Evolutionary conservation across 2,888 invertebrate genomes (phyloP).

Genomic region (Leptinotarsa juncta): DNA sequence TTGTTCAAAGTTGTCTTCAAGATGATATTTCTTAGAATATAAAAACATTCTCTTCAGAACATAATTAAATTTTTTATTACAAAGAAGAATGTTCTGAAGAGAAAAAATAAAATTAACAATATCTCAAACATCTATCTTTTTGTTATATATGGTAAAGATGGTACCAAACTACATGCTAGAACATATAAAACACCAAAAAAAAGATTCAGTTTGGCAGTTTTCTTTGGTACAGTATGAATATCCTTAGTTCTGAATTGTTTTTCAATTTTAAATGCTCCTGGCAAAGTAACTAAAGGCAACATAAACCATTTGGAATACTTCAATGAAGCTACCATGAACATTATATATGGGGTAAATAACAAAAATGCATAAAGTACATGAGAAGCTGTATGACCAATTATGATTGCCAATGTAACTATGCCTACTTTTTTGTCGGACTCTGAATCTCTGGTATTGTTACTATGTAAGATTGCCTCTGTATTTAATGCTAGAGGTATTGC

Average conservation of each 20-base stretch:
- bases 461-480: conserved; percentile 94
- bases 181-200: conserved; percentile 92
- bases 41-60: conserved; percentile 22
- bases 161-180: conserved; percentile 80
- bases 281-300: conserved; percentile 87
- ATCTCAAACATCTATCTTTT: conserved; percentile 58
- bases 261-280: conserved; percentile 90
- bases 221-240: conserved; percentile 85
- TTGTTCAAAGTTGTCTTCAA: conserved; percentile 8
- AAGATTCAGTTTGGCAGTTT: conserved; percentile 91
- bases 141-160: conserved; percentile 72
- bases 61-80: conserved; percentile 30
- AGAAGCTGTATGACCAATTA: conserved; percentile 91
- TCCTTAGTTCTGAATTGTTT: conserved; percentile 85
- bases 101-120: conserved; percentile 35
- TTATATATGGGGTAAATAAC: conserved; percentile 90
- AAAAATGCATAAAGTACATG: conserved; percentile 91
- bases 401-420: conserved; percentile 94
- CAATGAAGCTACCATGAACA: conserved; percentile 86
- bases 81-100: conserved; percentile 31
- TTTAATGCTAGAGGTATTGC: conserved; percentile 94
- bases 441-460: conserved; percentile 93
- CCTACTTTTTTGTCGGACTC: conserved; percentile 90
- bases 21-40: conserved; percentile 22
- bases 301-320: conserved; percentile 90